Evolutionary conservation across 1,140 invertebrate genomes (phyloP).

Genomic region (Tetragnatha versicolor): DNA sequence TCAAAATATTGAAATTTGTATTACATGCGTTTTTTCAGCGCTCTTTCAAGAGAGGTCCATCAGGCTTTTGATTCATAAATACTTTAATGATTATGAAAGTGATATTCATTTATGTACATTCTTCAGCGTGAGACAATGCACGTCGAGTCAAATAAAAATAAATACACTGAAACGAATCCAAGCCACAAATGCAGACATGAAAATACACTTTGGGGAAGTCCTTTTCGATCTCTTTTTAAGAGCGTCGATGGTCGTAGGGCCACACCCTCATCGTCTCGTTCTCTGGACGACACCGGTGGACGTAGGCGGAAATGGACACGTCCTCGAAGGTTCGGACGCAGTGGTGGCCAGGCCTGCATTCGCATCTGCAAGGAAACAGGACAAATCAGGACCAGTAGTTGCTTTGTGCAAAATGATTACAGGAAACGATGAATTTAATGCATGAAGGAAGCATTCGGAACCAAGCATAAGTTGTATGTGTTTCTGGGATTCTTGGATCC

Average conservation of each 20-base stretch:
- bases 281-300: conserved; percentile 19
- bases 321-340: conserved; percentile 38
- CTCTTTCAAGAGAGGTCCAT: too few species aligned
- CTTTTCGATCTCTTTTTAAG: neutral
- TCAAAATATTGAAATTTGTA: too few species aligned
- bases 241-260: conserved; percentile 21
- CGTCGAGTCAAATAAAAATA: conserved; percentile 49
- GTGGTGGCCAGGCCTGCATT: conserved; percentile 5
- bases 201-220: conserved; percentile 33
- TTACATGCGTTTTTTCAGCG: too few species aligned
- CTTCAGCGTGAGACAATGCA: conserved; percentile 15
- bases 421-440: too few species aligned
- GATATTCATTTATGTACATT: conserved; percentile 37
- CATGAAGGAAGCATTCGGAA: too few species aligned
- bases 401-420: too few species aligned
- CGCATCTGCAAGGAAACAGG: conserved; percentile 11
- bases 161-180: conserved; percentile 35
- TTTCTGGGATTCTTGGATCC: too few species aligned
- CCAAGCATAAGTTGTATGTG: too few species aligned
- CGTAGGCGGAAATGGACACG: conserved; percentile 42
- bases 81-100: conserved; percentile 55
- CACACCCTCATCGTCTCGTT: conserved; percentile 20
- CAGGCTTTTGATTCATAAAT: conserved; percentile 40
- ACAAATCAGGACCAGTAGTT: neutral
- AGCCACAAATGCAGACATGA: conserved; percentile 29